Base-by-base conservation (phyloP, 2,888 invertebrate genomes). In the Torymus texanus region DNA sequence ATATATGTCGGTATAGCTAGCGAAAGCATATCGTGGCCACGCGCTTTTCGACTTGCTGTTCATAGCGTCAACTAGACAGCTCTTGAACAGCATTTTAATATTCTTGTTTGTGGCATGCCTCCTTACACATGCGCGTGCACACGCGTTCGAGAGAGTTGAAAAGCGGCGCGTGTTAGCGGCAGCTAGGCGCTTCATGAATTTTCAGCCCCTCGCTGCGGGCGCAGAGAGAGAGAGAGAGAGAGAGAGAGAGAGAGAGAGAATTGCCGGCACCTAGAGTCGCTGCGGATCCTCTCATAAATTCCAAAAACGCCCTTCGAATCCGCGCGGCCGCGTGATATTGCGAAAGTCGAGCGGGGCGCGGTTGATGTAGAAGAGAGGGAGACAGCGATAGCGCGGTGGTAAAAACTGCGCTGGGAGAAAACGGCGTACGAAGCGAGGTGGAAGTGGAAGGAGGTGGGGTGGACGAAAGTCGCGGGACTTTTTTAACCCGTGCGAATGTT, bases 261-360 rank as follows among this genome's bases (percentile, higher is more conserved):
- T 3, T 62, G 21, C 51, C n/a, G 24, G 13, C 8, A 2, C 41
- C 51, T n/a, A 58, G 50, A 5, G 41, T 50, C 16, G 14, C 50
- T 67, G 16, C 58, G 58, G 4, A 29, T 12, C 0, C 53, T 62
- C 56, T 68, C 63, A 56, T 70, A 70, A 62, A 70, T 76, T 76
- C 41, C 21, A 50, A 63, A 76, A 70, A 70, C 68, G 51, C 63
- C 61, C 63, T 76, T 63, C 70, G 70, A 76, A 70, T 63, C 68
- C 41, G 41, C 24, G 18, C 66, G 68, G 56, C 50, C 61, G 55
- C 18, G 3, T 18, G 68, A 75, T 75, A 75, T 75, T 75, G 67
- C 75, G 62, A 74, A 74, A 74, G 74, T 74, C 74, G 18, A 16
- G 63, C 16, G 58, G n/a, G 58, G 58, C 1, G 29, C 4, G 58